phyloP scores from a whole-genome alignment of 2,888 invertebrate species.

The Crioceris asparagi region DNA sequence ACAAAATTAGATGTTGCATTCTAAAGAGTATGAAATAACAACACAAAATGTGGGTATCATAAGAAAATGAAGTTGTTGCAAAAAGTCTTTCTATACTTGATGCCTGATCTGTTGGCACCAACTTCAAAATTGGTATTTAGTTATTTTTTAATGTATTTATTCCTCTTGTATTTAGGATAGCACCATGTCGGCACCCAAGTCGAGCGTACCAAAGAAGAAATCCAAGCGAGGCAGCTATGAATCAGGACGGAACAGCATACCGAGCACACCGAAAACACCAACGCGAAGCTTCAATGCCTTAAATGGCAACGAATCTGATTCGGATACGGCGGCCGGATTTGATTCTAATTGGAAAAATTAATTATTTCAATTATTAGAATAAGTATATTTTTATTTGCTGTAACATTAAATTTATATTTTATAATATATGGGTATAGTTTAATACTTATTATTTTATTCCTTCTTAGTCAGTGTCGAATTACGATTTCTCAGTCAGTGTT shows the following conservation, averaged over 20 bases:
- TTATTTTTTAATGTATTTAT: no score
- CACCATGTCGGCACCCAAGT: slow-evolving; percentile 67
- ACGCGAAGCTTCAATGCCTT: slow-evolving; percentile 21
- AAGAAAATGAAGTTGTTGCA: no score
- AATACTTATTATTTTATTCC: no score
- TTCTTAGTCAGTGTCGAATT: no score
- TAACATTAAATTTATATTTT: background rate
- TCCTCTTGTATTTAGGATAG: slow-evolving; percentile 50
- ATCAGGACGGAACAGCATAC: slow-evolving; percentile 47
- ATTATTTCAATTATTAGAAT: slow-evolving; percentile 1
- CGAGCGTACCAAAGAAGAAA: slow-evolving; percentile 48
- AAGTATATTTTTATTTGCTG: background rate
- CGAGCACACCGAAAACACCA: slow-evolving; percentile 54
- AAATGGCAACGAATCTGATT: slow-evolving; percentile 59
- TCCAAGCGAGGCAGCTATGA: slow-evolving; percentile 50
- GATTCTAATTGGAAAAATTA: slow-evolving; percentile 57
- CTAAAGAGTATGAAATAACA: no score
- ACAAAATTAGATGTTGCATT: no score
- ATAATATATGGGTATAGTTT: no score
- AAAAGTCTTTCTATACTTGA: no score
- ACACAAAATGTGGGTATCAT: no score
- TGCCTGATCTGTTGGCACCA: no score
- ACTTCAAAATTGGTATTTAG: no score
- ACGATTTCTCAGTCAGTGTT: no score
- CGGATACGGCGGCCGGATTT: slow-evolving; percentile 81